Base-by-base conservation (phyloP, 1,140 invertebrate genomes). In the Mamestra configurata region DNA sequence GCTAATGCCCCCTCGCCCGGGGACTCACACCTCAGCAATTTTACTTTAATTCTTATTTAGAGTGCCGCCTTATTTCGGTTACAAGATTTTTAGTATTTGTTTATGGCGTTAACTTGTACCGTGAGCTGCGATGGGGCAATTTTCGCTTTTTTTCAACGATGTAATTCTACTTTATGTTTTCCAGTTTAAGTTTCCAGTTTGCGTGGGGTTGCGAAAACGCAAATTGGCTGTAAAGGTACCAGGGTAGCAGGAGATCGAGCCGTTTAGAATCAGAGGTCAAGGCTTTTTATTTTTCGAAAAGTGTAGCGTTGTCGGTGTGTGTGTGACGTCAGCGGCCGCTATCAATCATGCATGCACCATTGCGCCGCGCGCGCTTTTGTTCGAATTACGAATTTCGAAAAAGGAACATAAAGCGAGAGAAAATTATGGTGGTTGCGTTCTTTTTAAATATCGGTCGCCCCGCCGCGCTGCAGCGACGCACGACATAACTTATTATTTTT, bases 1-100 rank as follows among this genome's bases (percentile, higher is more conserved):
- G 83, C 88, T 86, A 83, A 85, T 88, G 82, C 84, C 87, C 88
- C 86, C 80, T 75, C 86, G 83, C 72, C 86, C 80, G 81, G 89
- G 90, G 91, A 90, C 89, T 93, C 92, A 92, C 93, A 93, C 92
- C 91, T 94, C 91, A 90, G 86, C 93, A 92, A 93, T 93, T 93
- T 88, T 92, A 92, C 90, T 93, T 92, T 94, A 94, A 94, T 94
- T 94, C 93, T 93, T 94, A 91, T 93, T 94, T 94, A 94, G 92
- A 92, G 87, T 91, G 86, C 86, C 89, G 84, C 88, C 93, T 92
- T 92, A 91, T 93, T 93, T 92, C 89, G 89, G 85, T 92, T 90
- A 93, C 93, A 92, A 92, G 91, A 92, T 93, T 94, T 92, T 93
- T 93, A 93, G 90, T 93, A 92, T 94, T 93, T 93, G 91, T 92